Conservation (phyloP, 2,113 vertebrate species). For the Damaliscus lunatus region DNA sequence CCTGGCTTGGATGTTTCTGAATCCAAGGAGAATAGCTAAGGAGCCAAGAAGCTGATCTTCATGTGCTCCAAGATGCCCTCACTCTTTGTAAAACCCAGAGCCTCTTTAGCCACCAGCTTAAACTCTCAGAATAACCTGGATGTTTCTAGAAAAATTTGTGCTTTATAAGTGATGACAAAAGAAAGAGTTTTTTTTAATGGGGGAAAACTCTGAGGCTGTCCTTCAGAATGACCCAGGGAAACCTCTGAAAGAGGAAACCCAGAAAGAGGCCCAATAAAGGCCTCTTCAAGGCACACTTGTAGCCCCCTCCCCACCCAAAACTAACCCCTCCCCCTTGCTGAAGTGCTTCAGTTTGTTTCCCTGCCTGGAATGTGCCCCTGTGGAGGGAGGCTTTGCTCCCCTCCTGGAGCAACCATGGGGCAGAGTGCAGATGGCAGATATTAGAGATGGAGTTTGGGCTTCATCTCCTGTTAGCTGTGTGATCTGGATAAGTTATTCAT, state of each 20-base stretch:
- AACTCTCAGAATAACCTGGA: background rate
- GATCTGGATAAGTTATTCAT: background rate
- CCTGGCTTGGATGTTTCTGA: background rate
- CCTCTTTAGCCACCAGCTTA: background rate
- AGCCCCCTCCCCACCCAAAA: background rate
- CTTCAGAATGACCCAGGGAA: background rate
- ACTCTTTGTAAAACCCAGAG: background rate
- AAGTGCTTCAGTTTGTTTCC: accelerated
- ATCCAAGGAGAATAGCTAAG: background rate
- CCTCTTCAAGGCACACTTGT: background rate
- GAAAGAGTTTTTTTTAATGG: background rate
- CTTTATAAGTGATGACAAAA: background rate
- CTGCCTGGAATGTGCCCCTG: accelerated
- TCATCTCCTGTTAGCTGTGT: accelerated
- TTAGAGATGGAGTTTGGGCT: background rate
- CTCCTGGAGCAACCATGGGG: accelerated
- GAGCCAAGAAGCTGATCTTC: background rate
- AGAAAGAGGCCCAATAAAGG: no score
- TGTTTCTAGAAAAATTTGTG: background rate
- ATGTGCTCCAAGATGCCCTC: background rate
- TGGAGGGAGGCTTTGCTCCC: background rate
- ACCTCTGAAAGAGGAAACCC: no score
- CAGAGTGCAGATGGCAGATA: no score
- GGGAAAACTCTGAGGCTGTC: accelerated
- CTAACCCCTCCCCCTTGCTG: accelerated